Base-by-base conservation (phyloP, 2,797 vertebrate species). In the Gallinago stenura region DNA sequence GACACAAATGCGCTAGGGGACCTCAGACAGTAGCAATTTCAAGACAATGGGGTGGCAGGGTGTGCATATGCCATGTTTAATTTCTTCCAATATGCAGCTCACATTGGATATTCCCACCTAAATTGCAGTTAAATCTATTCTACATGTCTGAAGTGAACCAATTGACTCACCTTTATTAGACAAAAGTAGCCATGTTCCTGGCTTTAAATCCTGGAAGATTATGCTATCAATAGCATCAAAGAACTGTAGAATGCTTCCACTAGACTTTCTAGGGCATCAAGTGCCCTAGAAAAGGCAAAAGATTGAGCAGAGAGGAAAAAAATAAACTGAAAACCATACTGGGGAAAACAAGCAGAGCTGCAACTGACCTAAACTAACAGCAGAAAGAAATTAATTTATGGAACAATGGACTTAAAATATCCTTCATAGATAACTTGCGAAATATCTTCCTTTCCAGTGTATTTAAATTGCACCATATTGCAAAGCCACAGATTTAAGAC, bases 401-500 rank as follows among this genome's bases (percentile, higher is more conserved):
- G 54, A 87, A 83, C 28, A 94, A 83, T 35, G 13, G 35, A 58
- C 41, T 33, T 51, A 79, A 89, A 69, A 69, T 66, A 69, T 1
- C 28, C 68, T 79, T 73, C 87, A 77, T 0, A 82, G n/a, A 58
- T 54, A 94, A 83, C 33, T 80, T 30, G 22, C 45, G 54, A 90
- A 50, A 65, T 93, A 70, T 76, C 95, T 91, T 93, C 24, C n/a
- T 83, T 83, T 78, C 61, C 30, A 60, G 24, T n/a, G 22, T 75
- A 51, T 79, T 94, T 90, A 68, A 66, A 69, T 24, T 8, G 75
- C 66, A 86, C 24, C 64, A 58, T 25, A 75, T 6, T 71, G 69
- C 30, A 93, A 84, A 96, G n/a, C 33, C 92, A 76, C 17, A 87
- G 41, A 87, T 73, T 90, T 87, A 82, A 95, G 73, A 90, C 62